A percentile compares a stretch with the other conserved stretches of the same genome.
Conservation (phyloP, 2,888 invertebrate genomes). For the Tinea pellionella region DNA sequence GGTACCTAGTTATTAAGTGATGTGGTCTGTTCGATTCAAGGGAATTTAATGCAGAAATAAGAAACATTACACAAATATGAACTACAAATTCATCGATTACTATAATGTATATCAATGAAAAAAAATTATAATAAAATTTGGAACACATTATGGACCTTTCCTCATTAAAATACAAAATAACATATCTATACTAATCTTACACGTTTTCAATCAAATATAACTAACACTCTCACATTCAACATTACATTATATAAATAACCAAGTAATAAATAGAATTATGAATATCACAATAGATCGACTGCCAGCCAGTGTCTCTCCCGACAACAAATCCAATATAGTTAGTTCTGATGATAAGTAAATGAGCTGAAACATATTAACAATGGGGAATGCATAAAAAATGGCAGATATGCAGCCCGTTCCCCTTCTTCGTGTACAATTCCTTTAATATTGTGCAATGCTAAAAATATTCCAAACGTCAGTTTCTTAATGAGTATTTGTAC, state of each 20-base stretch:
- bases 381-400: no score
- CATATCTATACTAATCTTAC: conserved; percentile 38
- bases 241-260: conserved; percentile 49
- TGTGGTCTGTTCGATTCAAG: not conserved
- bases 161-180: conserved; percentile 46
- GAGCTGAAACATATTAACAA: no score
- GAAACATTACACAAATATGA: not conserved
- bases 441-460: no score
- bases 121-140: conserved; percentile 29
- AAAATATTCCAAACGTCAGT: no score
- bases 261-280: conserved; percentile 63
- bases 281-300: conserved; percentile 67
- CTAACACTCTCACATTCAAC: conserved; percentile 45
- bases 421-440: no score
- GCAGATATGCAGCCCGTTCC: no score
- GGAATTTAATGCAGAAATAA: not conserved
- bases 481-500: no score
- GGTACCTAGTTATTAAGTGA: not conserved
- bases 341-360: not conserved
- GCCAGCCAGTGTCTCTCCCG: conserved; percentile 45
- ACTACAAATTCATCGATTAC: conserved; percentile 3
- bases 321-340: conserved; percentile 9
- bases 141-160: conserved; percentile 60
- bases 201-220: conserved; percentile 47
- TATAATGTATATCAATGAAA: conserved; percentile 10